Conservation (phyloP, 2,888 invertebrate species). For the Drosophila anomalata region DNA sequence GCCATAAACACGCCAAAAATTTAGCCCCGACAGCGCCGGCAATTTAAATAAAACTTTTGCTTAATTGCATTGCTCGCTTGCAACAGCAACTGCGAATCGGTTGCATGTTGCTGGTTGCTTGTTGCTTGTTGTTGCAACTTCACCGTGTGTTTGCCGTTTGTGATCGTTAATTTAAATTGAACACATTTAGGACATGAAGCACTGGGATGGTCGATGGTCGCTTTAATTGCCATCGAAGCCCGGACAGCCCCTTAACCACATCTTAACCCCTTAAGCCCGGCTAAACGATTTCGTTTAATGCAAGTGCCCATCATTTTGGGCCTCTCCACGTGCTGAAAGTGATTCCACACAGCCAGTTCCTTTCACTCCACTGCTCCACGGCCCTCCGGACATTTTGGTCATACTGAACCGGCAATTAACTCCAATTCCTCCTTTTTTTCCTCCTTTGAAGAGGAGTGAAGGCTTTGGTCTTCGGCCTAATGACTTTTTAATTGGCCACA, state of each 20-base stretch:
- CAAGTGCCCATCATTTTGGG: constrained; percentile 76
- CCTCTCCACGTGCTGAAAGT: constrained; percentile 69
- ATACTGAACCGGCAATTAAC: constrained; percentile 73
- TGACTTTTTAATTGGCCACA: constrained; percentile 72
- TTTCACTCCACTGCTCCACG: constrained; percentile 10
- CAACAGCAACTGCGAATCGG: constrained; percentile 43
- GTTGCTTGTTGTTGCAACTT: constrained; percentile 16
- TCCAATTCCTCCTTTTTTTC: background rate
- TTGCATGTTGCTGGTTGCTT: constrained; percentile 49
- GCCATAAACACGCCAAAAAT: constrained; percentile 56
- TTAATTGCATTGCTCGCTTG: constrained; percentile 69
- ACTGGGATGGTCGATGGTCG: constrained; percentile 32
- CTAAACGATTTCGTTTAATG: constrained; percentile 78
- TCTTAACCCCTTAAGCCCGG: constrained; percentile 36
- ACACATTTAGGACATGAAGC: constrained; percentile 74
- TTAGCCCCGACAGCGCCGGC: constrained; percentile 59
- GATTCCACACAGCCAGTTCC: constrained; percentile 48
- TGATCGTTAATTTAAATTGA: constrained; percentile 77
- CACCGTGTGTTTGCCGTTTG: constrained; percentile 54
- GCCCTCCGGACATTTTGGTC: constrained; percentile 67
- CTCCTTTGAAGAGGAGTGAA: background rate
- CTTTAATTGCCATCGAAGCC: constrained; percentile 67
- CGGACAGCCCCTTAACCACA: constrained; percentile 6
- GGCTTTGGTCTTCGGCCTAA: constrained; percentile 49
- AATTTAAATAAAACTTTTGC: constrained; percentile 78